Percentiles rank a stretch among this genome's conserved stretches.
These are phyloP conservation scores for Cantharis rustica DNA, from an alignment of 2,888 invertebrate species.

Conservation along the genomic window DNA sequence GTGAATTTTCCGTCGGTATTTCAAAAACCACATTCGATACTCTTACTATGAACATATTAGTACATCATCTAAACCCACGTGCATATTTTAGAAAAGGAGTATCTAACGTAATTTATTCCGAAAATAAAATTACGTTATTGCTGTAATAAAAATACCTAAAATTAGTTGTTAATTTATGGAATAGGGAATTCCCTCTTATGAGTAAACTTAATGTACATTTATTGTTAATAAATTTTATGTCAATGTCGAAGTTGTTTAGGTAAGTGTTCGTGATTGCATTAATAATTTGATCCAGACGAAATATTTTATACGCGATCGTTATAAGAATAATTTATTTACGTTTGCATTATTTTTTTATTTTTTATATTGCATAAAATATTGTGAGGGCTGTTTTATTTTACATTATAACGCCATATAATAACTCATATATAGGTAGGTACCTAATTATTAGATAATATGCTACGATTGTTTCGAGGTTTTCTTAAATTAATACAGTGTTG, in stretches of 20 bases:
- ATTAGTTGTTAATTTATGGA: neutral
- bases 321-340: neutral
- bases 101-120: neutral
- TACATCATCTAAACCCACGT: no score
- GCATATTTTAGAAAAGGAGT: neutral
- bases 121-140: neutral
- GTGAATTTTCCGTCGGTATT: no score
- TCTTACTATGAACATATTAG: no score
- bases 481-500: neutral
- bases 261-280: neutral
- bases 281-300: neutral
- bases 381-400: neutral
- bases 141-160: neutral
- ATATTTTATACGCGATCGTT: neutral
- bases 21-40: no score
- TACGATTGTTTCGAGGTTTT: neutral
- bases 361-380: neutral
- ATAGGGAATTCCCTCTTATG: constrained; percentile 11
- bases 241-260: constrained; percentile 15
- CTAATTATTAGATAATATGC: neutral
- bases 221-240: constrained; percentile 16
- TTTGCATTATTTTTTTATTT: neutral
- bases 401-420: neutral
- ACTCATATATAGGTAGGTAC: neutral
- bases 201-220: neutral